Conservation (phyloP, 2,888 invertebrate species). For the Latrodectus hesperus region DNA sequence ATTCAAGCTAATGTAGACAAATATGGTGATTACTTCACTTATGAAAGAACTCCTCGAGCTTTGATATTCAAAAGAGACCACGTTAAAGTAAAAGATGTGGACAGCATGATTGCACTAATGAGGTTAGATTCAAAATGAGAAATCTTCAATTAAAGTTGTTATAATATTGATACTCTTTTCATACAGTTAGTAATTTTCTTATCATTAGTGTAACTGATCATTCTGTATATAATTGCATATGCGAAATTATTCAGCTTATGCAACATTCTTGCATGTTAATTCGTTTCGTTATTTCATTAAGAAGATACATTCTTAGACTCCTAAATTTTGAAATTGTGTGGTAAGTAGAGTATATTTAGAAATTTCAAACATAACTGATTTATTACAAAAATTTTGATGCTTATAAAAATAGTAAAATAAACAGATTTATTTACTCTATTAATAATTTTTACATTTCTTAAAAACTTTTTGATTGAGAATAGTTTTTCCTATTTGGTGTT, state of each 20-base stretch:
- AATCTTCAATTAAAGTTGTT: too few relatives aligned
- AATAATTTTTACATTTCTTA: too few relatives aligned
- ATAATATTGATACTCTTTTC: too few relatives aligned
- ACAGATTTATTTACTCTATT: too few relatives aligned
- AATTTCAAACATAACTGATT: too few relatives aligned
- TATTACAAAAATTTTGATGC: too few relatives aligned
- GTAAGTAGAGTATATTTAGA: too few relatives aligned
- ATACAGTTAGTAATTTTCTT: too few relatives aligned
- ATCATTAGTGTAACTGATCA: too few relatives aligned
- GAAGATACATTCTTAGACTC: neutral
- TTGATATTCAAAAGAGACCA: constrained; percentile 81
- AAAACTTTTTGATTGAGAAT: too few relatives aligned
- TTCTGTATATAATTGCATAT: neutral
- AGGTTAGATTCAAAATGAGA: constrained; percentile 73
- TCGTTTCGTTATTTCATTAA: neutral
- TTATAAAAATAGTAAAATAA: too few relatives aligned
- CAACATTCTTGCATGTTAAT: constrained; percentile 21
- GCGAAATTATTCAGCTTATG: neutral
- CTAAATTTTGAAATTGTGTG: neutral
- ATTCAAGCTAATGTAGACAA: constrained; percentile 78
- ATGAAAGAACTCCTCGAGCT: constrained; percentile 81
- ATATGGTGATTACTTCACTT: constrained; percentile 80
- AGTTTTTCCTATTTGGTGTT: too few relatives aligned
- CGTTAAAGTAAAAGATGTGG: constrained; percentile 78
- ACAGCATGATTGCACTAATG: constrained; percentile 79